Evolutionary conservation across 1,140 invertebrate genomes (phyloP).

Genomic region (Teleopsis dalmanni): DNA sequence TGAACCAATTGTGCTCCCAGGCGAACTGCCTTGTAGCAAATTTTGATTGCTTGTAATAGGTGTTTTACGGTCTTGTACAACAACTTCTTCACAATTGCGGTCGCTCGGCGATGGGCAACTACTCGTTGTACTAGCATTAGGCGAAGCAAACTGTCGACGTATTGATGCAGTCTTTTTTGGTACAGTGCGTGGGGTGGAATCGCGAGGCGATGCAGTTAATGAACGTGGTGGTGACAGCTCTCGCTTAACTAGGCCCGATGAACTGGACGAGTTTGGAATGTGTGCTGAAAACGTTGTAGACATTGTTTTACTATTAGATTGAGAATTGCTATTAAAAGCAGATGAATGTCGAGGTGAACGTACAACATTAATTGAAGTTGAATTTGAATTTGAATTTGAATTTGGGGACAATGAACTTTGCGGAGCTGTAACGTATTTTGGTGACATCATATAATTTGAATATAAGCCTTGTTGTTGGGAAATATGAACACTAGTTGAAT

Average conservation of each 20-base stretch:
- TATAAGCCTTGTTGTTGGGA: conserved; percentile 18
- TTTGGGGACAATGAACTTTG: conserved; percentile 15
- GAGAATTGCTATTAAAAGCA: too few species aligned
- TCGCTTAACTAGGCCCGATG: conserved; percentile 3
- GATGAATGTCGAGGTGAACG: conserved; percentile 17
- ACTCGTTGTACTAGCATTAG: conserved; percentile 25
- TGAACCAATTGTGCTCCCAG: conserved; percentile 8
- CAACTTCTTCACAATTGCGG: conserved; percentile 1
- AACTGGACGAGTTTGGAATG: conserved; percentile 2
- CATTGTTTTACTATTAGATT: conserved; percentile 7
- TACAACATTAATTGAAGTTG: too few species aligned
- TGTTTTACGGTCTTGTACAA: conserved; percentile 6
- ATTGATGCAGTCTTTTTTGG: conserved; percentile 44
- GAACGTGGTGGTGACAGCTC: conserved; percentile 23
- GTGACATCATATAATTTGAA: conserved; percentile 26
- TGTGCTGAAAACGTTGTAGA: conserved; percentile 6
- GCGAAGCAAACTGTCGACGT: conserved; percentile 42
- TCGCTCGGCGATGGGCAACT: conserved; percentile 28
- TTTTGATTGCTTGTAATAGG: conserved; percentile 8
- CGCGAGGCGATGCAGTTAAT: conserved; percentile 27
- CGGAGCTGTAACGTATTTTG: conserved; percentile 12
- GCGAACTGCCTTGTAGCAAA: conserved; percentile 25
- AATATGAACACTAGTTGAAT: not conserved
- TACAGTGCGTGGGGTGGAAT: conserved; percentile 37
- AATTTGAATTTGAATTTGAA: conserved; percentile 16